Base-by-base conservation (phyloP, 2,113 vertebrate genomes). In the Callipepla californica region DNA sequence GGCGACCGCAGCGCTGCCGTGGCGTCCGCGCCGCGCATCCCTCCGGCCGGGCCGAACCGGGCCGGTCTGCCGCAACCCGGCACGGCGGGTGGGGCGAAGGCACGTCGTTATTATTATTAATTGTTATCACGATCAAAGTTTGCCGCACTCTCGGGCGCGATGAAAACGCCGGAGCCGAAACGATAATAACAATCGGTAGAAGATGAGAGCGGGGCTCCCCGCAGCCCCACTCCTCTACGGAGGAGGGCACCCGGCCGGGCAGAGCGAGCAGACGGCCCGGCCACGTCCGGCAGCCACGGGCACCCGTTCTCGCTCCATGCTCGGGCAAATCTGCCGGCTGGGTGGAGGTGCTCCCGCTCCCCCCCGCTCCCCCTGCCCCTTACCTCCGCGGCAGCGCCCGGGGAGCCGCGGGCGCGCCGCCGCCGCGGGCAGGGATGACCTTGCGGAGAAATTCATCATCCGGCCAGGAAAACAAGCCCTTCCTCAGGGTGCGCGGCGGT, bases 361-460 rank as follows among this genome's bases (percentile, higher is more conserved):
- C 50, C 50, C 10, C 62, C 36, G 53, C 26, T 28, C 36, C 47
- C 32, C 26, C 61, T 61, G 3, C 34, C n/a, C 66, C 87, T 93
- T 82, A 75, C 94, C 96, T 90, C 67, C 81, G 48, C 76, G 25
- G 70, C 42, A 32, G 73, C 11, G 20, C 59, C 65, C 10, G 18
- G 15, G 50, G 40, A 65, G 65, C 81, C 34, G 85, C 66, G 47
- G 80, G 48, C 66, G 72, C 68, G 47, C 57, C 47, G 53, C 63
- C 55, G 85, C 80, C 80, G 72, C 47, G 66, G 80, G 74, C n/a
- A 92, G 94, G 45, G 94, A 93, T 97, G 97, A 98, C 97, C 97
- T 97, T 98, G 97, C 94, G 87, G 96, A 88, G 96, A 95, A 94
- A 97, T 91, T 44, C 89, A 92, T 94, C 94, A 96, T 93, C 95